Conservation (phyloP, 2,888 invertebrate genomes). For the Allacma fusca region DNA sequence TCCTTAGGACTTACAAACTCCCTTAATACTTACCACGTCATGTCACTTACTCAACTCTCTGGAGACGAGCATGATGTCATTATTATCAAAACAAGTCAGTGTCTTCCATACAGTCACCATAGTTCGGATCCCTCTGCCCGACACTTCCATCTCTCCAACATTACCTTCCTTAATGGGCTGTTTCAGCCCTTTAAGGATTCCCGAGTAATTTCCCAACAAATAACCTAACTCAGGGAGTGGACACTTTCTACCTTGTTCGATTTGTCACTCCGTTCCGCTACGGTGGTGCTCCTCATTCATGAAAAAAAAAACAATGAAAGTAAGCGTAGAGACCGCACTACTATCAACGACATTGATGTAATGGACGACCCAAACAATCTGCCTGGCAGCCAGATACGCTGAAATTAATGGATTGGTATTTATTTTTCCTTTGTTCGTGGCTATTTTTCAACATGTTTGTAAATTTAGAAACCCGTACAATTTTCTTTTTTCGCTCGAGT, state of each 20-base stretch:
- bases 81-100: conserved; percentile 40
- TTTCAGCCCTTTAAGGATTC: conserved; percentile 40
- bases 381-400: too few relatives aligned
- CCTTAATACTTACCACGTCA: too few relatives aligned
- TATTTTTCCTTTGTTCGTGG: too few relatives aligned
- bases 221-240: conserved; percentile 42
- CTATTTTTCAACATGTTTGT: too few relatives aligned
- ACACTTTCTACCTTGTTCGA: conserved; percentile 20
- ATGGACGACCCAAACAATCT: too few relatives aligned
- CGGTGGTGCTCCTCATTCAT: not conserved
- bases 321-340: too few relatives aligned
- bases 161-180: conserved; percentile 26
- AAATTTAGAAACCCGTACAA: too few relatives aligned
- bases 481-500: not conserved
- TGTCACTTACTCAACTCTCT: too few relatives aligned
- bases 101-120: conserved; percentile 20
- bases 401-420: too few relatives aligned
- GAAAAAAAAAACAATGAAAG: not conserved
- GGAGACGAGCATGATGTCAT: conserved; percentile 41
- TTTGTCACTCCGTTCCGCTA: conserved; percentile 3
- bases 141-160: conserved; percentile 9
- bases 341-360: too few relatives aligned
- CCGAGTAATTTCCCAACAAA: conserved; percentile 40
- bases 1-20: too few relatives aligned
- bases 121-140: conserved; percentile 5